Conservation (phyloP, 2,797 vertebrate species). For the Babyrousa celebensis region DNA sequence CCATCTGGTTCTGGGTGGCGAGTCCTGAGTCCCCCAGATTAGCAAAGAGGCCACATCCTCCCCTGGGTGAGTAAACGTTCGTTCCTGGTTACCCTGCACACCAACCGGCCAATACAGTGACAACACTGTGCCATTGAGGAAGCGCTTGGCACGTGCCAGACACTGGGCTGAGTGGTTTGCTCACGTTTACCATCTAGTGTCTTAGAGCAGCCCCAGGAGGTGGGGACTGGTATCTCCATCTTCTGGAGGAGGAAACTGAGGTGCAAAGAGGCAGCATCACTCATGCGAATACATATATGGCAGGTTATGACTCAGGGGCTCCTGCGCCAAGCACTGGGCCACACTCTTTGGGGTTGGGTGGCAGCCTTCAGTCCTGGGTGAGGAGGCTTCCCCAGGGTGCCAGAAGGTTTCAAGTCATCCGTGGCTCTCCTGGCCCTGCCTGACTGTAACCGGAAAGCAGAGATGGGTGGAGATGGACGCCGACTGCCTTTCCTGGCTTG, state of each 20-base stretch:
- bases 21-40: neutral
- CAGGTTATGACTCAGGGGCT: neutral
- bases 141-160: neutral
- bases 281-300: neutral
- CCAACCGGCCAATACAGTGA: neutral
- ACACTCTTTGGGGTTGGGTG: neutral
- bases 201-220: neutral
- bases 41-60: neutral
- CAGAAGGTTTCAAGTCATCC: neutral
- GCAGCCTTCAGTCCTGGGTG: no score
- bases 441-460: neutral
- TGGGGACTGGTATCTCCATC: neutral
- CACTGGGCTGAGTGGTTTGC: neutral
- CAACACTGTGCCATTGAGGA: neutral
- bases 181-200: neutral
- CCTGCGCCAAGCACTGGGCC: neutral
- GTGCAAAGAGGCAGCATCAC: neutral
- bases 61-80: neutral
- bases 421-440: accelerated
- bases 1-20: neutral
- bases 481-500: neutral
- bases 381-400: neutral
- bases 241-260: neutral
- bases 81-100: neutral
- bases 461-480: neutral